A percentile compares a stretch with the other conserved stretches of the same genome.
Evolutionary conservation across 2,888 invertebrate genomes (phyloP).

Genomic region (Julus scanicus): DNA sequence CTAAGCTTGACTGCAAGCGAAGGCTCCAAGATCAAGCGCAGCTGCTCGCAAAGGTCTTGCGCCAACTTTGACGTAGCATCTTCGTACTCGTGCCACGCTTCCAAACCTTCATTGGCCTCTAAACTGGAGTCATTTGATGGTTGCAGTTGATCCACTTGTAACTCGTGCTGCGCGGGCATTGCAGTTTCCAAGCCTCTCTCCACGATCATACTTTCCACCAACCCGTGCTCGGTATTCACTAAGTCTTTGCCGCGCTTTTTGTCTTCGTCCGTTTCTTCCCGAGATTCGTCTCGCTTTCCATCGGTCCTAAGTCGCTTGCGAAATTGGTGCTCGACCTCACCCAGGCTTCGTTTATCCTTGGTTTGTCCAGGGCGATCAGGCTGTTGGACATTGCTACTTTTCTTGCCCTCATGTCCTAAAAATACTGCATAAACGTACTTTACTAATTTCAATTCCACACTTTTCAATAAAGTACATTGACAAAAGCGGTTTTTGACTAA

Average conservation of each 20-base stretch:
- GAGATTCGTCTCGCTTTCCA: slow-evolving; percentile 70
- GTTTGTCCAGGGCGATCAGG: slow-evolving; percentile 74
- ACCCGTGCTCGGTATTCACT: slow-evolving; percentile 5
- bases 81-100: slow-evolving; percentile 66
- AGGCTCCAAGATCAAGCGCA: slow-evolving; percentile 94
- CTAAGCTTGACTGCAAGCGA: slow-evolving; percentile 89
- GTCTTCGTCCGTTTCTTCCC: slow-evolving; percentile 61
- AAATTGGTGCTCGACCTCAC: slow-evolving; percentile 62
- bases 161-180: slow-evolving; percentile 75
- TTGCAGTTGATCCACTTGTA: slow-evolving; percentile 69
- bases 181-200: slow-evolving; percentile 78
- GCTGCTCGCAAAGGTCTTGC: slow-evolving; percentile 89
- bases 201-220: slow-evolving; percentile 74
- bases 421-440: too few relatives aligned
- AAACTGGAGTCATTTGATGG: slow-evolving; percentile 62
- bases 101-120: slow-evolving; percentile 57
- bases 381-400: slow-evolving; percentile 20
- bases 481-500: slow-evolving; percentile 61
- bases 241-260: background rate
- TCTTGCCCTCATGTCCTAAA: slow-evolving; percentile 49
- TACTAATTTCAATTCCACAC: too few relatives aligned
- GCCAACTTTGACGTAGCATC: slow-evolving; percentile 71
- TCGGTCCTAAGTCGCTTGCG: slow-evolving; percentile 63
- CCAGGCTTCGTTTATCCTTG: slow-evolving; percentile 78
- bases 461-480: too few relatives aligned